These are phyloP conservation scores for Grammomys surdaster DNA, from an alignment of 2,113 vertebrate species.

Conservation along the genomic window DNA sequence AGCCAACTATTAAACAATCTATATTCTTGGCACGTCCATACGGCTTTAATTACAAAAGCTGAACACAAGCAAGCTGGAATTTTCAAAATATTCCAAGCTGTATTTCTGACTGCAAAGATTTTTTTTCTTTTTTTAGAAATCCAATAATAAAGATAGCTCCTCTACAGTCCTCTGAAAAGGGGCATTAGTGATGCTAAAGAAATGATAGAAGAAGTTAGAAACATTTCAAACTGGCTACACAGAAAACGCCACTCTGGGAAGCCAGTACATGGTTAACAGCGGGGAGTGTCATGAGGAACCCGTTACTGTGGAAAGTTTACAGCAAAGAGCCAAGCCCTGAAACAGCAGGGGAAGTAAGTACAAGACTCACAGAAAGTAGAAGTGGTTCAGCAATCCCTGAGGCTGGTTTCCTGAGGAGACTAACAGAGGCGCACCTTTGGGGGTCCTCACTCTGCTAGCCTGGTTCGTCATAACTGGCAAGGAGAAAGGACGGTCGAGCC, in stretches of 20 bases:
- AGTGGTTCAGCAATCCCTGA: background rate
- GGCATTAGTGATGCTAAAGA: conserved; percentile 1
- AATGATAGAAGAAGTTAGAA: background rate
- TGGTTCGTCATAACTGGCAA: background rate
- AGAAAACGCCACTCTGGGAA: background rate
- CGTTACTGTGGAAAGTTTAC: background rate
- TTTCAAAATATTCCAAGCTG: conserved; percentile 16
- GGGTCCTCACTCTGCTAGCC: background rate
- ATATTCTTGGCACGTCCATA: background rate
- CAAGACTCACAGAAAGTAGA: background rate
- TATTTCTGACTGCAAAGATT: conserved; percentile 1
- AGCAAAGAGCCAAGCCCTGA: background rate
- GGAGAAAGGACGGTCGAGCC: background rate
- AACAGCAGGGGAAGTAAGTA: background rate
- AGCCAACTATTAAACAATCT: background rate
- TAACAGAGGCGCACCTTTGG: background rate
- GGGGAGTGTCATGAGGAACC: background rate
- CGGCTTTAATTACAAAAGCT: background rate
- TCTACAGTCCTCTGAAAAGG: background rate
- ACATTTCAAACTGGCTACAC: background rate
- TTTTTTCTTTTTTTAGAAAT: background rate
- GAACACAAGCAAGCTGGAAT: background rate
- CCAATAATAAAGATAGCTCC: background rate
- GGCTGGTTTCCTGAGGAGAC: background rate
- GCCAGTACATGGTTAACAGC: background rate